Evolutionary conservation across 2,888 invertebrate species (phyloP).

Genomic region (Ophion costatus): DNA sequence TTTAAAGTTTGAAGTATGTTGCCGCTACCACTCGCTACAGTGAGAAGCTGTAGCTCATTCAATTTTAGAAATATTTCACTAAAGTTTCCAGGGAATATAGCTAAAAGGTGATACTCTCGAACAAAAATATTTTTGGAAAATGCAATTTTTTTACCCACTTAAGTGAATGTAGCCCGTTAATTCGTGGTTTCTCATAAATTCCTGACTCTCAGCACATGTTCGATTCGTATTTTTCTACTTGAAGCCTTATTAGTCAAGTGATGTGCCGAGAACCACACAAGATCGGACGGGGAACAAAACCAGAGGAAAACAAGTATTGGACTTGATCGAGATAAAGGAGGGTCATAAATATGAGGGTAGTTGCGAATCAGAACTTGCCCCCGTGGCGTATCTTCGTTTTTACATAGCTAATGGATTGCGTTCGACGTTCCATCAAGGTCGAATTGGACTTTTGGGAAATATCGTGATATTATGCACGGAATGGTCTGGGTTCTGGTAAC

Average conservation of each 20-base stretch:
- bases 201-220: background rate
- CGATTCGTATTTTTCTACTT: background rate
- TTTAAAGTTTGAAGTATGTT: too few species aligned
- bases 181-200: background rate
- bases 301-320: slow-evolving; percentile 1
- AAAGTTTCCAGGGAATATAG: too few species aligned
- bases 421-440: background rate
- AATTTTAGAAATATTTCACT: too few species aligned
- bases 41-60: too few species aligned
- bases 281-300: background rate
- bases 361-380: slow-evolving; percentile 4
- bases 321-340: slow-evolving; percentile 16
- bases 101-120: too few species aligned
- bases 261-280: background rate
- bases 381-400: slow-evolving; percentile 2
- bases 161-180: background rate
- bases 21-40: too few species aligned
- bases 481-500: background rate
- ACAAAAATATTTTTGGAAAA: too few species aligned
- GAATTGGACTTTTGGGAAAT: slow-evolving; percentile 12
- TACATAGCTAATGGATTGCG: slow-evolving; percentile 36
- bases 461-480: background rate
- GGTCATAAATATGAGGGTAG: slow-evolving; percentile 6
- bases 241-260: background rate
- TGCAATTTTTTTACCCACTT: too few species aligned